Conservation (phyloP, 2,888 invertebrate genomes). For the Mactromeris polynyma region DNA sequence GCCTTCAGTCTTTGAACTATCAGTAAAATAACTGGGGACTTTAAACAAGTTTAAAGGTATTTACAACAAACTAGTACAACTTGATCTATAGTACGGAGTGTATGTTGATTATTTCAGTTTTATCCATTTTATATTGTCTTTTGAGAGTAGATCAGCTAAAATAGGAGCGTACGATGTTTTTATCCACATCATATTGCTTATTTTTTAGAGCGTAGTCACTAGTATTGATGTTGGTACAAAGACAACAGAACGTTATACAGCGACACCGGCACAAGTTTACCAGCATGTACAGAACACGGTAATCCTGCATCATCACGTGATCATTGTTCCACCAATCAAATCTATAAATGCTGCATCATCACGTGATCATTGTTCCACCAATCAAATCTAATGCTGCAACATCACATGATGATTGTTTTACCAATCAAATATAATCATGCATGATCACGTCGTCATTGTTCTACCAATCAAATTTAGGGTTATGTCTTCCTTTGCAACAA, state of each 20-base stretch:
- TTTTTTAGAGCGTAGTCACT: slow-evolving; percentile 30
- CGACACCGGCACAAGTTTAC: slow-evolving; percentile 10
- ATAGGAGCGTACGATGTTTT: not conserved
- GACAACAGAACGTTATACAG: not conserved
- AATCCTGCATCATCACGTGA: not conserved
- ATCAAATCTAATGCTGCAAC: not conserved
- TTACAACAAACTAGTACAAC: no score
- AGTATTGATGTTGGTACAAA: slow-evolving; percentile 22
- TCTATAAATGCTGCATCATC: no score
- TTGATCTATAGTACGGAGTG: no score
- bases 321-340: no score
- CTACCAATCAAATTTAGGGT: no score
- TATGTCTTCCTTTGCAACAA: no score
- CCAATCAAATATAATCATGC: not conserved
- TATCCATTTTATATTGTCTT: not conserved
- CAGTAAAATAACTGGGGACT: no score
- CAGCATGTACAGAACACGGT: slow-evolving; percentile 35
- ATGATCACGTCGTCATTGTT: no score
- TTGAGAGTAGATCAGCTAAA: not conserved
- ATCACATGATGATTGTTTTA: not conserved
- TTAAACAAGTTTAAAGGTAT: no score
- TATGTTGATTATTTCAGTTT: no score
- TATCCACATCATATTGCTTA: not conserved
- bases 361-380: not conserved
- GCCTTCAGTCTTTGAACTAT: no score